These are phyloP conservation scores for Lumbricus terrestris DNA, from an alignment of 2,888 invertebrate species.

Conservation along the genomic window DNA sequence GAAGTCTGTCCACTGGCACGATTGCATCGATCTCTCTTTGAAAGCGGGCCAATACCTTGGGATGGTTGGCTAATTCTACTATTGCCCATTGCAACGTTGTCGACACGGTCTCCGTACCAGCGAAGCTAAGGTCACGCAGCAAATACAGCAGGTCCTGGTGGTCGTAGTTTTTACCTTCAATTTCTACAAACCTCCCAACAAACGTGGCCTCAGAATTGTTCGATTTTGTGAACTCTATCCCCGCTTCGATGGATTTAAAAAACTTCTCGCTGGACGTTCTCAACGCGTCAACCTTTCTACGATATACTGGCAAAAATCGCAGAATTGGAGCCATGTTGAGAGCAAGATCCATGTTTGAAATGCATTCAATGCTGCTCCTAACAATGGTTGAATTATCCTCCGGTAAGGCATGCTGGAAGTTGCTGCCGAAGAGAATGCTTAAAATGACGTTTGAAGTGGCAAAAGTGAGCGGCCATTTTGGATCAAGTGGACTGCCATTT, in stretches of 20 bases:
- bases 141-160: background rate
- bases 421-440: too few species aligned
- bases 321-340: background rate
- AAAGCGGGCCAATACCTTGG: too few species aligned
- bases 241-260: too few species aligned
- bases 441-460: too few species aligned
- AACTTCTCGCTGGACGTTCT: background rate
- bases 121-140: constrained; percentile 11
- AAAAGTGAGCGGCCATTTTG: too few species aligned
- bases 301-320: background rate
- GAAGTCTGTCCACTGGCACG: too few species aligned
- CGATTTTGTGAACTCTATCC: background rate
- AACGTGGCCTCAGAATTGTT: background rate
- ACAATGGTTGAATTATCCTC: background rate
- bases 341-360: background rate
- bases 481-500: background rate
- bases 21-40: too few species aligned
- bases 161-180: background rate
- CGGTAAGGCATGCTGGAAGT: background rate
- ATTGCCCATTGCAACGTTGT: background rate
- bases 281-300: background rate
- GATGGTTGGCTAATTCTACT: too few species aligned
- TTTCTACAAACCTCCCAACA: background rate
- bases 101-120: constrained; percentile 7
- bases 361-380: too few species aligned